Base-by-base conservation (phyloP, 2,888 invertebrate species). In the Apeira syringaria region DNA sequence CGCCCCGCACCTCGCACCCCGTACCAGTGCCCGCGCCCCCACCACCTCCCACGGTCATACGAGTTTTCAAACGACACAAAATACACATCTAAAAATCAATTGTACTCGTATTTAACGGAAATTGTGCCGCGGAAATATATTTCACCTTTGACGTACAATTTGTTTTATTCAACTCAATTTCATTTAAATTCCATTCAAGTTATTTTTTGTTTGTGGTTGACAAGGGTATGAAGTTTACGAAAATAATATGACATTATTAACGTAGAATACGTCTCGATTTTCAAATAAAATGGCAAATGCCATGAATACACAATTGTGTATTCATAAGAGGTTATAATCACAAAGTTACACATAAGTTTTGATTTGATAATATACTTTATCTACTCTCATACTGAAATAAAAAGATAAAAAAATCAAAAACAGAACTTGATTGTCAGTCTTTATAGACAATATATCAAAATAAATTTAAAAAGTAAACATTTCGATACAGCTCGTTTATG, bases 281-380 rank as follows among this genome's bases (percentile, higher is more conserved):
- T 17, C 26, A 8, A 25, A 24, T 33, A 24, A 35, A 26, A 28
- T 5, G 26, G 26, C 5, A 15, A 33, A 41, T 29, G 30, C 36
- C 32, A 40, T 40, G 27, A 32, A 20, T 27, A 37, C 32, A 32
- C 32, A 35, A 47, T 42, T 47, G 38, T 38, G 25, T 47, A 41
- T 37, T 26, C 29, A 26, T 51, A 47, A 58, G 60, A 54, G 39
- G 47, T 47, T 29, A 49, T 31, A 47, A 45, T 62, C 50, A 27
- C 38, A 24, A 59, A 57, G 50, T 59, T 57, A 55, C 48, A 51
- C 31, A 29, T 17, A 52, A 61, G 53, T 59, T 60, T 51, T 48
- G 46, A 50, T 51, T 59, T 44, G 47, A 55, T 52, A 54, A 44
- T 32, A n/a, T n/a, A n/a, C n/a, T n/a, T n/a, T n/a, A n/a, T n/a